Evolutionary conservation across 1,140 invertebrate species (phyloP).

Genomic region (Saccostrea echinata): DNA sequence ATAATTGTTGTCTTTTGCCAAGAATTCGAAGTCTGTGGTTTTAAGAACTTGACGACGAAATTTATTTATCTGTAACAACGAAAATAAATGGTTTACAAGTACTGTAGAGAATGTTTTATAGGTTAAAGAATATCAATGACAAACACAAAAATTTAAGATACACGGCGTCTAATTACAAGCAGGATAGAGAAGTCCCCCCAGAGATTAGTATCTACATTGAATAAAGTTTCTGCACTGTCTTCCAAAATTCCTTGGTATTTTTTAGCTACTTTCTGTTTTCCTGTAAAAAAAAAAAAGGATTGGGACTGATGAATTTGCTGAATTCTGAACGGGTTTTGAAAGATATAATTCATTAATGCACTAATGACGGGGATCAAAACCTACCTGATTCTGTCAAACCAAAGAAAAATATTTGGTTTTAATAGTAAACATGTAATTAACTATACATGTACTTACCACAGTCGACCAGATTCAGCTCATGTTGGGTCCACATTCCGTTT

Average conservation of each 20-base stretch:
- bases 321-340: background rate
- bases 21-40: no score
- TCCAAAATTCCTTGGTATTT: background rate
- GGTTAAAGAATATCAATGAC: background rate
- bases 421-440: no score
- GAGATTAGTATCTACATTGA: background rate
- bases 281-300: background rate
- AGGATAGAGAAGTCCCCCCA: background rate
- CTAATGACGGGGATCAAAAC: no score
- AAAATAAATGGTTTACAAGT: background rate
- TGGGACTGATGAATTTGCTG: background rate
- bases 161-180: background rate
- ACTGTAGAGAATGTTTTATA: background rate
- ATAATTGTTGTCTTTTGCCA: no score
- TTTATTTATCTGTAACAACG: background rate
- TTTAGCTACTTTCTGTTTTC: background rate
- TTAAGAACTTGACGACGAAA: background rate
- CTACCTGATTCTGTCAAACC: no score
- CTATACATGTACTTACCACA: background rate
- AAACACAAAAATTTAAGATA: background rate
- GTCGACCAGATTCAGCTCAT: background rate
- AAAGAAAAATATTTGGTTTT: no score
- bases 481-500: background rate
- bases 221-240: background rate
- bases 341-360: background rate